These are phyloP conservation scores for Chrysaora quinquecirrha DNA, from an alignment of 30 jellyfish, hydroid and myxozoan species.

Conservation along the genomic window DNA sequence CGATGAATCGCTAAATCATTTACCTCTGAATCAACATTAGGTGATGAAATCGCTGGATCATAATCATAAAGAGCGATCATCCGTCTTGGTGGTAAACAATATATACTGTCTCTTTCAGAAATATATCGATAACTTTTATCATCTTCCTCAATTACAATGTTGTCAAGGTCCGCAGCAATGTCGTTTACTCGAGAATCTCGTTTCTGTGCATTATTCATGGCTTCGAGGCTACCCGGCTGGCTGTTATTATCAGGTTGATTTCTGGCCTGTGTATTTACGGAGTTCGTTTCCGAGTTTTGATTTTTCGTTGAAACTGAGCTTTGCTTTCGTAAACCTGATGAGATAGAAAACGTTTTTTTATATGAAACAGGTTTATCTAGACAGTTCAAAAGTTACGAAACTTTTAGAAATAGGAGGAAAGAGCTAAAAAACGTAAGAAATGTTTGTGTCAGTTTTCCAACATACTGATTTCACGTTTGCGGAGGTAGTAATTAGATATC, in stretches of 20 bases:
- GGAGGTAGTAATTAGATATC: no score
- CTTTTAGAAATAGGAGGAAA: no score
- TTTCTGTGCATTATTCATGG: neutral
- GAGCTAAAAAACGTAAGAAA: no score
- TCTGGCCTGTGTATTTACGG: neutral
- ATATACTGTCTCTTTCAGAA: conserved; percentile 64
- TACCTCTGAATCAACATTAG: conserved; percentile 99
- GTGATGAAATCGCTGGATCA: conserved; percentile 91
- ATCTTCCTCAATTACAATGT: conserved; percentile 32
- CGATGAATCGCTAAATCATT: no score
- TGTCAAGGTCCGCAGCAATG: conserved; percentile 19
- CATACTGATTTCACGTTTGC: no score
- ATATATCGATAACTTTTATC: conserved; percentile 51
- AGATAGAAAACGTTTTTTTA: no score
- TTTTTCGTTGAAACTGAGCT: neutral
- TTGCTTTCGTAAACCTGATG: no score
- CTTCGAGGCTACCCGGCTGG: neutral
- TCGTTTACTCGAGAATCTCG: conserved; percentile 36
- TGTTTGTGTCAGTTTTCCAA: no score
- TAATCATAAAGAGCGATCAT: conserved; percentile 93
- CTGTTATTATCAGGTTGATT: neutral
- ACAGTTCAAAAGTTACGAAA: no score
- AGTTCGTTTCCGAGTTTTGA: neutral
- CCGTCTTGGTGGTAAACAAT: conserved; percentile 68
- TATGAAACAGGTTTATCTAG: no score